phyloP scores from a whole-genome alignment of 2,113 vertebrate genomes.

The Calonectris borealis region DNA sequence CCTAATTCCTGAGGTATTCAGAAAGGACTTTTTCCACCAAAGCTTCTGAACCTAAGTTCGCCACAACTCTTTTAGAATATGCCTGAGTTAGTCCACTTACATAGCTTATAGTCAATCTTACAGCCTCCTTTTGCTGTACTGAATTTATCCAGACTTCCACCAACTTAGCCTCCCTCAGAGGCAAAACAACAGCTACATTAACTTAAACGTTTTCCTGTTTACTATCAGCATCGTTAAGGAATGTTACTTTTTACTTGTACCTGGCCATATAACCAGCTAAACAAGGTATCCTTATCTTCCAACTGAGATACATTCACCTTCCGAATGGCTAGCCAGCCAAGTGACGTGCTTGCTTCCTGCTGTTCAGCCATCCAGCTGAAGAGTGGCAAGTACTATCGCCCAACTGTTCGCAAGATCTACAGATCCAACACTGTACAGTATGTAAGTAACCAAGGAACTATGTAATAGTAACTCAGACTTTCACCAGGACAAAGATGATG shows the following conservation, averaged over 20 bases:
- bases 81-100: not conserved
- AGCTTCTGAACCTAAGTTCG: not conserved
- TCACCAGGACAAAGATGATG: not conserved
- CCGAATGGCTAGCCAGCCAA: not conserved
- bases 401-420: not conserved
- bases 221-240: not conserved
- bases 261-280: not conserved
- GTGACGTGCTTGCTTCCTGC: fast-evolving
- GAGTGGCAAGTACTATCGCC: not conserved
- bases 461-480: not conserved
- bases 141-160: not conserved
- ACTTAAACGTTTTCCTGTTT: not conserved
- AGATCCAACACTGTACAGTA: not conserved
- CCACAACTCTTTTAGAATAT: not conserved
- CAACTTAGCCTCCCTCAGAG: not conserved
- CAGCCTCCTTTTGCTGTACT: not conserved
- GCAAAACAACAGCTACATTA: not conserved
- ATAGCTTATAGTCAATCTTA: not conserved
- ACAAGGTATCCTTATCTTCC: not conserved
- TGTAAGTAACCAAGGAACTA: not conserved
- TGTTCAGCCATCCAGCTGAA: not conserved
- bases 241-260: not conserved
- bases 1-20: not conserved
- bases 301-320: not conserved
- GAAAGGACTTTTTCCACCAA: not conserved